Evolutionary conservation across 2,888 invertebrate species (phyloP).

Genomic region (Incurvaria masculella): DNA sequence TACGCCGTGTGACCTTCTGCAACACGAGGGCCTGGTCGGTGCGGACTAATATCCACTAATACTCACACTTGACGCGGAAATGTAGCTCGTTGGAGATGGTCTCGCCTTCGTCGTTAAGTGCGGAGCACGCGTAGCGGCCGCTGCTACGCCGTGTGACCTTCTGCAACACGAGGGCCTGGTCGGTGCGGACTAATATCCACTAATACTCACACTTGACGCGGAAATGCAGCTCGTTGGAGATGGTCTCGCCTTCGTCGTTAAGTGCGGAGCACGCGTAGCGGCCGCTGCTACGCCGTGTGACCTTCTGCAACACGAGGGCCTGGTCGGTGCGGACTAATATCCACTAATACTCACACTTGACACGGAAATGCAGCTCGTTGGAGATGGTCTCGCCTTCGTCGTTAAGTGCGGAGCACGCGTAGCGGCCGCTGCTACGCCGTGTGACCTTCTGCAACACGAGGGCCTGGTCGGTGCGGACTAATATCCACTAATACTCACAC

Average conservation of each 20-base stretch:
- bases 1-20: conserved; percentile 83
- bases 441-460: conserved; percentile 88
- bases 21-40: conserved; percentile 90
- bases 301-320: conserved; percentile 86
- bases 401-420: conserved; percentile 86
- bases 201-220: conserved; percentile 85
- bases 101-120: conserved; percentile 84
- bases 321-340: conserved; percentile 89
- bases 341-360: conserved; percentile 87
- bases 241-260: conserved; percentile 84
- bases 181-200: conserved; percentile 86
- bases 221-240: conserved; percentile 80
- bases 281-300: conserved; percentile 81
- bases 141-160: conserved; percentile 83
- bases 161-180: conserved; percentile 89
- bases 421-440: conserved; percentile 79
- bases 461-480: conserved; percentile 88
- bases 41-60: conserved; percentile 73
- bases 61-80: conserved; percentile 87
- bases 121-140: conserved; percentile 85
- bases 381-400: conserved; percentile 85
- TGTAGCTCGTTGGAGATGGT: conserved; percentile 83
- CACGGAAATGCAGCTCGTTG: conserved; percentile 78
- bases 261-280: conserved; percentile 85
- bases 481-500: conserved; percentile 84